phyloP scores from a whole-genome alignment of 1,140 invertebrate genomes.

The Scaptomyza hsui region DNA sequence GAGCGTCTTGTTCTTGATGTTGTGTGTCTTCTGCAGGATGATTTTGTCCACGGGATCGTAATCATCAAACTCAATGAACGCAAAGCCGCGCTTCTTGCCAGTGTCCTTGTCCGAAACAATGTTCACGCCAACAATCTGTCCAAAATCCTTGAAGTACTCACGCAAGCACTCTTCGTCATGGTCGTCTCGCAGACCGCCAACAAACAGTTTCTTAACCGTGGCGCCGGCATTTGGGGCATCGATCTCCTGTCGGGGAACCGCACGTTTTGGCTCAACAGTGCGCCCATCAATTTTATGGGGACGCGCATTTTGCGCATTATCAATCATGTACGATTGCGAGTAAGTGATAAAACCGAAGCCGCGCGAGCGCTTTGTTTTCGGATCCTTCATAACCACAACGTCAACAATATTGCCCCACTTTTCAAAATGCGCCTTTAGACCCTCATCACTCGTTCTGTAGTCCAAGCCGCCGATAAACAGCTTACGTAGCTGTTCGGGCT shows the following conservation, averaged over 20 bases:
- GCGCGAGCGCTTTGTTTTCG: conserved; percentile 95
- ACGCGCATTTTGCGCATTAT: conserved; percentile 95
- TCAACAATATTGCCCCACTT: conserved; percentile 99
- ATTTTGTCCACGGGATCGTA: conserved; percentile 98
- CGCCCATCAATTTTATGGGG: conserved; percentile 89
- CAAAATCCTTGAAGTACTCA: conserved; percentile 94
- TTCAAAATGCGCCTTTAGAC: conserved; percentile 96
- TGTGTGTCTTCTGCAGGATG: conserved; percentile 90
- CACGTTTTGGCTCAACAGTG: conserved; percentile 98
- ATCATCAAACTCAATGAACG: conserved; percentile 98
- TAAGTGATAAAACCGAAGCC: conserved; percentile 99
- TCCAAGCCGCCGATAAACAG: conserved; percentile 98
- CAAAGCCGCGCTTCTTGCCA: conserved; percentile 97
- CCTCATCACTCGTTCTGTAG: conserved; percentile 98
- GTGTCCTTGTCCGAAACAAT: conserved; percentile 96
- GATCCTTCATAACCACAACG: conserved; percentile 99
- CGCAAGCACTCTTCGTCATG: conserved; percentile 94
- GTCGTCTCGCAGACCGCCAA: conserved; percentile 96
- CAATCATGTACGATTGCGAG: conserved; percentile 95
- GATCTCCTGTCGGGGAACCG: conserved; percentile 97
- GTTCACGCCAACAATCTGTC: conserved; percentile 92
- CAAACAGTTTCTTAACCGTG: conserved; percentile 97
- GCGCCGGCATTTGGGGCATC: conserved; percentile 95
- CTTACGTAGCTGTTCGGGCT: conserved; percentile 97
- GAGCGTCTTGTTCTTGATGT: conserved; percentile 90